Conservation (phyloP, 2,113 vertebrate species). For the Haemorhous mexicanus region DNA sequence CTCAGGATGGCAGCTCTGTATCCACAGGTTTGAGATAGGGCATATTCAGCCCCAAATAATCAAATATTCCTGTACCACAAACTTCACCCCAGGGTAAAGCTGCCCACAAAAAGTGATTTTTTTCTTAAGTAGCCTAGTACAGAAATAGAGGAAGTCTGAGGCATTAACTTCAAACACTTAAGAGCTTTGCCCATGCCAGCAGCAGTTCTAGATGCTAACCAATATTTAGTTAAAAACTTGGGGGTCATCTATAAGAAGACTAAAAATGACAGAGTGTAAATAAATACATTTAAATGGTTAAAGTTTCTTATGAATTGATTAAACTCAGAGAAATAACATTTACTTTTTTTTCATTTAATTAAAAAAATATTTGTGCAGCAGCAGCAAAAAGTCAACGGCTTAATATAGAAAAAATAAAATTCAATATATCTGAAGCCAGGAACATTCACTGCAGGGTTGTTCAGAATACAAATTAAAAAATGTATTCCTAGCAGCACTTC, state of each 20-base stretch:
- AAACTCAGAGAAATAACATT: background rate
- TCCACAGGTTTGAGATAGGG: background rate
- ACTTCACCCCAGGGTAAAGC: background rate
- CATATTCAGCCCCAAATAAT: background rate
- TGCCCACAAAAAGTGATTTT: background rate
- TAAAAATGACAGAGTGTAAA: background rate
- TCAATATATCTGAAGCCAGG: background rate
- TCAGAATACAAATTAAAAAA: background rate
- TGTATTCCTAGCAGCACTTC: background rate
- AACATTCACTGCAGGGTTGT: background rate
- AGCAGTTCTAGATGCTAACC: background rate
- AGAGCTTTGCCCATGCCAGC: background rate
- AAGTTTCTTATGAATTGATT: background rate
- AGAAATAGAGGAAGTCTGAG: background rate
- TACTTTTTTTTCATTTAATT: background rate
- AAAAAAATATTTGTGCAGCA: background rate
- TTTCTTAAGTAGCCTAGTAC: background rate
- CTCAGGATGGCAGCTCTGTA: accelerated
- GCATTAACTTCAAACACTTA: background rate
- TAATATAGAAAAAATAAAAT: background rate
- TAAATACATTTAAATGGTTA: background rate
- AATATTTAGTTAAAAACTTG: background rate
- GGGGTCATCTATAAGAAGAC: background rate
- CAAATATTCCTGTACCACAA: background rate
- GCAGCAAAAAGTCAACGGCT: background rate